Conservation (phyloP, 2,797 vertebrate genomes). For the Bufotes viridis region DNA sequence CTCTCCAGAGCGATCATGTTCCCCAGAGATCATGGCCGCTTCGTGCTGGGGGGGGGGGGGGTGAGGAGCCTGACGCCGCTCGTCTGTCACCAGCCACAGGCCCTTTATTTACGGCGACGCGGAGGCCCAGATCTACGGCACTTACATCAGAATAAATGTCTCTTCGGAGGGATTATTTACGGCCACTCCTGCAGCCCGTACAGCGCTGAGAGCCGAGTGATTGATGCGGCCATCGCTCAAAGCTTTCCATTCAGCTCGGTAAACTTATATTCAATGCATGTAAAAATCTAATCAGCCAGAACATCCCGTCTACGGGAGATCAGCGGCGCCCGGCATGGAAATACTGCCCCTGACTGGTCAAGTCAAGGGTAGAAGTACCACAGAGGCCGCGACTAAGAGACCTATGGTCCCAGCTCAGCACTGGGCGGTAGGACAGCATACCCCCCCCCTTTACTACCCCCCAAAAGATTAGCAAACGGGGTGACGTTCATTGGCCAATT, state of each 20-base stretch:
- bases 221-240: constrained; percentile 26
- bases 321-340: neutral
- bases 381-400: too few relatives aligned
- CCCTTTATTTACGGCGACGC: constrained; percentile 48
- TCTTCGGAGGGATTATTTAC: constrained; percentile 53
- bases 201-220: neutral
- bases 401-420: too few relatives aligned
- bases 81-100: constrained; percentile 16
- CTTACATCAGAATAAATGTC: constrained; percentile 45
- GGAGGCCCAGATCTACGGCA: constrained; percentile 41
- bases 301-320: neutral
- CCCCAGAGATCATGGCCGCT: neutral
- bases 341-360: neutral
- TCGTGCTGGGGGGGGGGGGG: neutral
- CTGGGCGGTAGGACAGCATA: too few relatives aligned
- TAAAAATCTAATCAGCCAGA: neutral
- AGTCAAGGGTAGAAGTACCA: too few relatives aligned
- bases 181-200: constrained; percentile 17
- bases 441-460: too few relatives aligned
- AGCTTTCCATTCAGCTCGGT: constrained; percentile 22
- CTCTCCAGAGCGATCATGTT: neutral
- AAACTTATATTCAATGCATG: constrained; percentile 22
- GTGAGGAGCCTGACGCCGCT: constrained; percentile 3
- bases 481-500: too few relatives aligned
- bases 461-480: too few relatives aligned